Evolutionary conservation across 2,113 vertebrate genomes (phyloP), one percentile per base, ranked within the genome.

Genomic region (Atherinomorus stipes): DNA sequence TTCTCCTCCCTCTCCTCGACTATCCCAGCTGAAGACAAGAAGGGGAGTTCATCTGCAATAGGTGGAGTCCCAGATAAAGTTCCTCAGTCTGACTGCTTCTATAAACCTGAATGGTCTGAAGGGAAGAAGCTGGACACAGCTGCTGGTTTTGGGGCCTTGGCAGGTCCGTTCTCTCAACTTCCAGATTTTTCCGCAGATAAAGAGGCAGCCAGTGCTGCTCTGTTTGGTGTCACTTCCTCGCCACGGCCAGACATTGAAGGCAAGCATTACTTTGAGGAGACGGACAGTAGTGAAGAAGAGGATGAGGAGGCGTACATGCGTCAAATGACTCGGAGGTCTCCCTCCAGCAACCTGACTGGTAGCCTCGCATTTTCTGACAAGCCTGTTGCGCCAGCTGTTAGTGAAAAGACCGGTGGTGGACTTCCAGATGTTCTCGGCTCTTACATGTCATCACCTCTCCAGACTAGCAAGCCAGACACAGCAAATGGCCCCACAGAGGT

Each of bases 401-500:
- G 69, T 47, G 82, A 77, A 50, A 90, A 89, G 50, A 50, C 61
- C 16, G 71, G 53, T 8, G 64, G 67, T 26, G 31, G 59, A 4
- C 78, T 93, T 19, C 89, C 95, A 12, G 91, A 94, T 76, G 88
- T 91, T 23, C 51, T 94, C 8, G 83, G 91, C 16, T 89, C 92
- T 26, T 94, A 94, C 75, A 73, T 90, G 78, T 69, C 86, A 4
- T 81, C 65, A 11, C 72, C 88, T 11, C 90, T 86, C 1, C 73
- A 92, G 62, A 68, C 67, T 4, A 73, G 72, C 22, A 81, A 94
- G 73, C 73, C 80, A 23, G 94, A 94, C 15, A 83, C 94, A 60
- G 81, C 94, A 73, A 98, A 97, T 9, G 95, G 96, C 23, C 95
- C 95, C 16, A 93, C 93, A 21, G 96, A 98, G 84, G 93, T 95